These are phyloP conservation scores for Odontamblyopus lacepedii DNA, from an alignment of 2,797 vertebrate species.

Conservation along the genomic window DNA sequence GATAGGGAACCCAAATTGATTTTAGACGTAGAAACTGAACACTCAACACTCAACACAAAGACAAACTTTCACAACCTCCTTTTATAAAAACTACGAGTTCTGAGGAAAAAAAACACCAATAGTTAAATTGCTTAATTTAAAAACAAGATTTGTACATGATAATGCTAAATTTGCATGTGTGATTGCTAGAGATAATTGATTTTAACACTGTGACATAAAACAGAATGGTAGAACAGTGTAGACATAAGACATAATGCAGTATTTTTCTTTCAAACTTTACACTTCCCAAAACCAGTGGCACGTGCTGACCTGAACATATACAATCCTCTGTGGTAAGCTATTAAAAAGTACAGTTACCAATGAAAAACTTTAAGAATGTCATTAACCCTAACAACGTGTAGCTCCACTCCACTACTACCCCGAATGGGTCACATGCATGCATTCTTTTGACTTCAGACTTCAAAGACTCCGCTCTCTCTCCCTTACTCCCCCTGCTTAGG, in stretches of 20 bases:
- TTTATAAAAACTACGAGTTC: neutral
- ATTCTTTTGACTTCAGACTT: constrained; percentile 8
- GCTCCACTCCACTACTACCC: neutral
- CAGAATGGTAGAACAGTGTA: neutral
- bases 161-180: neutral
- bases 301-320: neutral
- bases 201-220: neutral
- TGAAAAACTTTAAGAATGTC: neutral
- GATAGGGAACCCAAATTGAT: constrained; percentile 1
- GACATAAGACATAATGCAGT: neutral
- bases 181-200: neutral
- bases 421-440: neutral
- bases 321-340: neutral
- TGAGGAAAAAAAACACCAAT: neutral
- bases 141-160: neutral
- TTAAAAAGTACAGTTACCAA: neutral
- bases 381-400: neutral
- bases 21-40: neutral
- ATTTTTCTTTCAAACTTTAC: neutral
- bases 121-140: neutral
- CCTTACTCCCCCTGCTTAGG: neutral
- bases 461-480: neutral
- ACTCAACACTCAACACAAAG: neutral
- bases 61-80: neutral
- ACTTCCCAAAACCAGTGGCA: neutral